These are phyloP conservation scores for Cydia amplana DNA, from an alignment of 1,140 invertebrate species.

Conservation along the genomic window DNA sequence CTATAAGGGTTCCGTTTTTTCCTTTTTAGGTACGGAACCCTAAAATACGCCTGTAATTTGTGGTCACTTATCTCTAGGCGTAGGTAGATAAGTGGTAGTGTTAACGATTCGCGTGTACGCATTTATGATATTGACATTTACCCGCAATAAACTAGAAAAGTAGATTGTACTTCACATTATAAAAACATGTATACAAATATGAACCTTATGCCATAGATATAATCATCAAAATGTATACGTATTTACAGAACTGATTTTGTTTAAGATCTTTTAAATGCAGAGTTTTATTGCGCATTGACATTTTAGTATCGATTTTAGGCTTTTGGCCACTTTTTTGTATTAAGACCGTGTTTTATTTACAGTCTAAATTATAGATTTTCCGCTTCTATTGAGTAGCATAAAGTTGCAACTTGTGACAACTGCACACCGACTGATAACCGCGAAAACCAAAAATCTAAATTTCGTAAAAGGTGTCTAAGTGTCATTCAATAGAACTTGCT, in stretches of 20 bases:
- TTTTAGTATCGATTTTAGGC: conserved; percentile 4
- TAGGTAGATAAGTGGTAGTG: conserved; percentile 1
- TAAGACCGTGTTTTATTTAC: not conserved
- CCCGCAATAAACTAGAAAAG: not conserved
- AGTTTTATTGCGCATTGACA: conserved; percentile 7
- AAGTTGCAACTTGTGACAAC: too few relatives aligned
- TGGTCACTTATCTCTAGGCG: not conserved
- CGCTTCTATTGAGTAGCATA: too few relatives aligned
- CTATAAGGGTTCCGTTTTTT: not conserved
- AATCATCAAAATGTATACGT: not conserved
- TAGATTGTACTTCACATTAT: not conserved
- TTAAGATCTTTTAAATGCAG: not conserved
- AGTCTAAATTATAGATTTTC: not conserved
- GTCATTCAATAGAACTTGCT: too few relatives aligned
- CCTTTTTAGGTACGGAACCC: not conserved
- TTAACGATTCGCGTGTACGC: not conserved
- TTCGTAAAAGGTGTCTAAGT: too few relatives aligned
- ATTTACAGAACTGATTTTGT: not conserved
- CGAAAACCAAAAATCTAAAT: too few relatives aligned
- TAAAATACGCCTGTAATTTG: not conserved
- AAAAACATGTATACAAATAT: not conserved
- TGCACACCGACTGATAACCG: too few relatives aligned
- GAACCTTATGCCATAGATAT: not conserved
- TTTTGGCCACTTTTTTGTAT: not conserved
- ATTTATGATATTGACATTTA: conserved; percentile 7